These are phyloP conservation scores for Ammospiza nelsoni DNA, from an alignment of 2,113 vertebrate species.

Conservation along the genomic window DNA sequence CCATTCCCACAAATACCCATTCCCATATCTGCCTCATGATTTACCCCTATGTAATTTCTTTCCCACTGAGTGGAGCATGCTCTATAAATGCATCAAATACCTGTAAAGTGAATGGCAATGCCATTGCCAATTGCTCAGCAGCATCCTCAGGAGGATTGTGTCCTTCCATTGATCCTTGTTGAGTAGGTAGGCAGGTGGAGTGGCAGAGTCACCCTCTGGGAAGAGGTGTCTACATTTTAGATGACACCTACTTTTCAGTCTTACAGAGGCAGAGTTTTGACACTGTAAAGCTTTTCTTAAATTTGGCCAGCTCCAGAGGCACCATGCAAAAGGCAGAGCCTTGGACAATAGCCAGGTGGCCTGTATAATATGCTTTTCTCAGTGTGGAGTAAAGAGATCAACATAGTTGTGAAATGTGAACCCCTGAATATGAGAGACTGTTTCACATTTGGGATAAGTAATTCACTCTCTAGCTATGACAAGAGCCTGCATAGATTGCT, in stretches of 20 bases:
- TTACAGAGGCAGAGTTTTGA: neutral
- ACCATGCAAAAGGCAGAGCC: neutral
- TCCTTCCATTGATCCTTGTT: neutral
- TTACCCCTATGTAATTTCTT: neutral
- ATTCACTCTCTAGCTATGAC: neutral
- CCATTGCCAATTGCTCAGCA: neutral
- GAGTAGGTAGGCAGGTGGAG: neutral
- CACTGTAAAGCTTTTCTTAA: neutral
- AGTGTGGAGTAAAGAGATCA: neutral
- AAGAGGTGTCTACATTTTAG: neutral
- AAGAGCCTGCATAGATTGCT: neutral
- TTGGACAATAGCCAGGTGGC: neutral
- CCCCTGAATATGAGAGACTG: neutral
- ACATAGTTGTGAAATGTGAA: neutral
- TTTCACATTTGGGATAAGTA: neutral
- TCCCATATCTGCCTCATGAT: neutral
- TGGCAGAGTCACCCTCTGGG: neutral
- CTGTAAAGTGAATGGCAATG: neutral
- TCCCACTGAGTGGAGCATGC: neutral
- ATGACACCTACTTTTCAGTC: neutral
- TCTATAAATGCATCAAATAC: neutral
- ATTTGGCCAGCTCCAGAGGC: neutral
- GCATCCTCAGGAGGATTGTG: neutral
- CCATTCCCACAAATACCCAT: neutral
- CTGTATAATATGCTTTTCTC: neutral